A percentile compares a stretch with the other conserved stretches of the same genome.
These are phyloP conservation scores for Plutomurus gul DNA, from an alignment of 1,140 invertebrate species.

Conservation along the genomic window DNA sequence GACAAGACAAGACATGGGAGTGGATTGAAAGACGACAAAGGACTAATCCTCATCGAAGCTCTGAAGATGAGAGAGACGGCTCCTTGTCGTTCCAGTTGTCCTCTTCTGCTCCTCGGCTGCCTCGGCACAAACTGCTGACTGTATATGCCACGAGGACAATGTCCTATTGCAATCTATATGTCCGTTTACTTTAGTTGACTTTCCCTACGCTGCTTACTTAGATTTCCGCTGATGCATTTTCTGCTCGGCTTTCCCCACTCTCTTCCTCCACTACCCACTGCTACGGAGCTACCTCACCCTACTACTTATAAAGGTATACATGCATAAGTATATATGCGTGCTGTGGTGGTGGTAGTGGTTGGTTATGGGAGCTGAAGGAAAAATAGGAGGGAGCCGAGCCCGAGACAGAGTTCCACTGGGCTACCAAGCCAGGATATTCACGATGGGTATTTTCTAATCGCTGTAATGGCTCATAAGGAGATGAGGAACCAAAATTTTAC, in stretches of 20 bases:
- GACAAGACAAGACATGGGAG: constrained; percentile 22
- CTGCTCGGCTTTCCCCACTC: neutral
- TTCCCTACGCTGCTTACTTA: neutral
- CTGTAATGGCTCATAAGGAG: constrained; percentile 52
- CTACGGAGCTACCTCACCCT: neutral
- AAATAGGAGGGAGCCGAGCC: neutral
- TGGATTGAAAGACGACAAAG: constrained; percentile 35
- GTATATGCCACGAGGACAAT: neutral
- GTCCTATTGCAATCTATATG: too few relatives aligned
- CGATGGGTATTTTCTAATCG: constrained; percentile 48
- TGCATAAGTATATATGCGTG: neutral
- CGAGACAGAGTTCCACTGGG: neutral
- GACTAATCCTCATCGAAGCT: constrained; percentile 39
- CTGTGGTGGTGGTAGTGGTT: neutral
- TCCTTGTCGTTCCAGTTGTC: neutral
- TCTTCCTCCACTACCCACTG: neutral
- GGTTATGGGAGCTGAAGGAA: neutral
- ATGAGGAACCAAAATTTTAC: constrained; percentile 46
- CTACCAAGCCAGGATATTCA: neutral
- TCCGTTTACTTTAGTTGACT: constrained; percentile 1
- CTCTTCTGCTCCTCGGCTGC: neutral
- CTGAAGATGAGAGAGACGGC: neutral
- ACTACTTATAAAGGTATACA: neutral
- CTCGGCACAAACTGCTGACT: neutral
- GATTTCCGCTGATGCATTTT: constrained; percentile 4